Conservation (phyloP, 2,888 invertebrate species). For the Allolobophora icterica region DNA sequence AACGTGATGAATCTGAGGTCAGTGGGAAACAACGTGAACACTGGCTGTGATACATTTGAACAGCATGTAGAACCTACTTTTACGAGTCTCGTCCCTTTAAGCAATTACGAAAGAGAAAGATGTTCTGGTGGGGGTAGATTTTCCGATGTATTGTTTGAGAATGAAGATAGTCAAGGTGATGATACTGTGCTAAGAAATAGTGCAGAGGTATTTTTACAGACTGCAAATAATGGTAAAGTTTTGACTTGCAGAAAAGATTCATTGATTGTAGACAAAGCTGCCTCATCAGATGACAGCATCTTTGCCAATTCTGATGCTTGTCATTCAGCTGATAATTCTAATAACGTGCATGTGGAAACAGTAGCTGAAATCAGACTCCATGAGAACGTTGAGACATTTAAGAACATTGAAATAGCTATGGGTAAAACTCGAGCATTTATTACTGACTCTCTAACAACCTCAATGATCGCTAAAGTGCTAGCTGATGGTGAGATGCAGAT, state of each 20-base stretch:
- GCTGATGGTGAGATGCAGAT: neutral
- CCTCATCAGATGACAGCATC: neutral
- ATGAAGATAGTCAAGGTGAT: neutral
- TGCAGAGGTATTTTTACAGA: neutral
- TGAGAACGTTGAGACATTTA: neutral
- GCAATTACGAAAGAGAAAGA: constrained; percentile 6
- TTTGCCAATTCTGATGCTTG: neutral
- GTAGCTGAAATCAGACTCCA: neutral
- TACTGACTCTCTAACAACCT: neutral
- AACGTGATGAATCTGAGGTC: neutral
- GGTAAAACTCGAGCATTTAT: neutral
- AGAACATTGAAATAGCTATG: neutral
- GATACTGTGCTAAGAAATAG: neutral
- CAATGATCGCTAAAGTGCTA: neutral
- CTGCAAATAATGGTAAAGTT: neutral
- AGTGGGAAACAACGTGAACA: neutral
- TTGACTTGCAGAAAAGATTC: neutral
- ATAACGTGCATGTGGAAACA: neutral
- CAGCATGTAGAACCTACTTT: neutral
- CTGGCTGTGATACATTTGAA: neutral
- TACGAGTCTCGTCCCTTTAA: neutral
- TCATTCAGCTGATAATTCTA: neutral
- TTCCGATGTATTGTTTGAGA: neutral
- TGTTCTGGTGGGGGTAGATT: neutral
- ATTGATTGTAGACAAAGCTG: neutral